Evolutionary conservation across 2,113 vertebrate species (phyloP).

Genomic region (Nyctereutes procyonoides): DNA sequence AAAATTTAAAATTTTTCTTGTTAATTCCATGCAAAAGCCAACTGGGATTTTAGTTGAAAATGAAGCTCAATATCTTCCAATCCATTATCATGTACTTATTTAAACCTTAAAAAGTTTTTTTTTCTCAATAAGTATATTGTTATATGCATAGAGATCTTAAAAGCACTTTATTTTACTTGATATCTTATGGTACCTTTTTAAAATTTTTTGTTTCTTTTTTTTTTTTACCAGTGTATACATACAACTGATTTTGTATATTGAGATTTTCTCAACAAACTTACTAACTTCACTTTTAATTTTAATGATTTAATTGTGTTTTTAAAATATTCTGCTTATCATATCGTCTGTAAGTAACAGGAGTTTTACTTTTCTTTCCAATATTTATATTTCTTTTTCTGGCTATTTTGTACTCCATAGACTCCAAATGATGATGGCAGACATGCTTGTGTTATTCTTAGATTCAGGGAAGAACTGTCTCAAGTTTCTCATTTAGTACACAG

Average conservation of each 20-base stretch:
- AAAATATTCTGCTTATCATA: background rate
- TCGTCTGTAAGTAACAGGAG: background rate
- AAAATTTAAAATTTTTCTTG: background rate
- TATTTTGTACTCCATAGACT: background rate
- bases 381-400: background rate
- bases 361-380: background rate
- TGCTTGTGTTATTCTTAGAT: background rate
- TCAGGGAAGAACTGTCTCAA: background rate
- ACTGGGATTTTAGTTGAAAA: background rate
- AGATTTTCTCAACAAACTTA: background rate
- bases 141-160: background rate
- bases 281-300: background rate
- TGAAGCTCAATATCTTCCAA: background rate
- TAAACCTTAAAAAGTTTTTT: background rate
- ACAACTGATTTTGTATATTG: constrained; percentile 1
- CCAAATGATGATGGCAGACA: background rate
- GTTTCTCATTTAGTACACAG: background rate
- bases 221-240: background rate
- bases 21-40: background rate
- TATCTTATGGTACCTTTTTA: background rate
- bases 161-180: background rate
- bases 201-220: background rate
- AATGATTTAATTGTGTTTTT: background rate
- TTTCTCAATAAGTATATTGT: background rate
- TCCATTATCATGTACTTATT: background rate